phyloP scores from a whole-genome alignment of 2,113 vertebrate genomes.

The Hemiprocne comata region DNA sequence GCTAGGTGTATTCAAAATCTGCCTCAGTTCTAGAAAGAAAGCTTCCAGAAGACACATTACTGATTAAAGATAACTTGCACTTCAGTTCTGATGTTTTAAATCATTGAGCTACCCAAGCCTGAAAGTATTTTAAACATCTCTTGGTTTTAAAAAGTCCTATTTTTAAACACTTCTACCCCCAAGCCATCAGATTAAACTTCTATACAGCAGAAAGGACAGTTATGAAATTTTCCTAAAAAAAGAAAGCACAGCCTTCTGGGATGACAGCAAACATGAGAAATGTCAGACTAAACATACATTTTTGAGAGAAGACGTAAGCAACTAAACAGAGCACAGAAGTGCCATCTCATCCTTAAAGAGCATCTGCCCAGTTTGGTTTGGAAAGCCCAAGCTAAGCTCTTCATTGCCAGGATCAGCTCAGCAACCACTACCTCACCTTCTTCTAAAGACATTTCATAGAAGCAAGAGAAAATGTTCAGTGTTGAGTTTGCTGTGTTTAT shows the following conservation, averaged over 20 bases:
- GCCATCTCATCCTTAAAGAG: constrained; percentile 12
- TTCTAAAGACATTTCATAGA: not conserved
- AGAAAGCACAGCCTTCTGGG: constrained; percentile 20
- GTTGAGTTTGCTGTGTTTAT: not conserved
- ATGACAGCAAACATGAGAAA: constrained; percentile 47
- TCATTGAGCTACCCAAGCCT: not conserved
- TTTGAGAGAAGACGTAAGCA: constrained; percentile 52
- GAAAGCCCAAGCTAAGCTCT: not conserved
- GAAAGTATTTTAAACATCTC: constrained; percentile 33
- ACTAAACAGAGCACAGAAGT: not conserved
- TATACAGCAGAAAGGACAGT: not conserved
- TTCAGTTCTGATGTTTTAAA: constrained; percentile 3
- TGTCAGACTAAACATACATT: constrained; percentile 66
- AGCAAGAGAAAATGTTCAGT: not conserved
- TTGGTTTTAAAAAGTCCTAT: constrained; percentile 10
- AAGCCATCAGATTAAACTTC: constrained; percentile 19
- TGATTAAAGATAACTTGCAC: constrained; percentile 10
- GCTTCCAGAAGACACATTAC: not conserved
- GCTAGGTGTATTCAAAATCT: not conserved
- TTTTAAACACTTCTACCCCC: constrained; percentile 17
- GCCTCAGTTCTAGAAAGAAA: not conserved
- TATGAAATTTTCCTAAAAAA: constrained; percentile 40
- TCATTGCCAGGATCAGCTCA: not conserved
- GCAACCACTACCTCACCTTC: not conserved
- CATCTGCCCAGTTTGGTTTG: not conserved